A percentile compares a stretch with the other conserved stretches of the same genome.
phyloP scores from a whole-genome alignment of 2,888 invertebrate genomes.

The Agrotis puta region DNA sequence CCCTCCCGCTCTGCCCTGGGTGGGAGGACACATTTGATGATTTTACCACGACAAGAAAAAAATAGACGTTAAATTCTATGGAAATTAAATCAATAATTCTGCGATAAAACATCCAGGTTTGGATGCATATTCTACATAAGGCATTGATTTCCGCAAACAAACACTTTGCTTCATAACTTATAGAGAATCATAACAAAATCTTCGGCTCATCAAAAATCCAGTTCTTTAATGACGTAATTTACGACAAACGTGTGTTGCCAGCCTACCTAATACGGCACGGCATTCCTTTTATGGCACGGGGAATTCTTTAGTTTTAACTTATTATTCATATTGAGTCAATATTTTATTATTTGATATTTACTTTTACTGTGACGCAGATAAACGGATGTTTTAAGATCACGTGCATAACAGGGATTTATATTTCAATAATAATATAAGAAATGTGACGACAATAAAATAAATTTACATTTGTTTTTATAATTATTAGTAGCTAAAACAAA shows the following conservation, averaged over 20 bases:
- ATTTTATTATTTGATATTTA: conserved; percentile 18
- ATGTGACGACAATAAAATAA: too few species aligned
- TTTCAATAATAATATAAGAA: too few species aligned
- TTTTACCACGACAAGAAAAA: too few species aligned
- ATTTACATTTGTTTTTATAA: too few species aligned
- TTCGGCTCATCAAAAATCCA: conserved; percentile 20
- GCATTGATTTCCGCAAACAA: too few species aligned
- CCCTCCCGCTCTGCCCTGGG: too few species aligned
- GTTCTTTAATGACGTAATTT: conserved; percentile 28
- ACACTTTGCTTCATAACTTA: too few species aligned
- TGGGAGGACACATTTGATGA: too few species aligned
- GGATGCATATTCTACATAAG: too few species aligned
- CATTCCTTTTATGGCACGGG: conserved; percentile 13
- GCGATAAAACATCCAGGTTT: too few species aligned
- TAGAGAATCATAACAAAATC: not conserved
- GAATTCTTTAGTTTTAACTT: conserved; percentile 20
- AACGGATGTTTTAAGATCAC: not conserved
- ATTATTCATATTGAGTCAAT: conserved; percentile 21
- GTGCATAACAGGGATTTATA: not conserved
- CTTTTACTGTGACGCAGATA: conserved; percentile 6
- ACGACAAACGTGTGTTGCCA: conserved; percentile 14
- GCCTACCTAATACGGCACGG: not conserved
- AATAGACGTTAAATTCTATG: too few species aligned
- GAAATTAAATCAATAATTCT: not conserved
- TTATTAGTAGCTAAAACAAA: too few species aligned